Evolutionary conservation across 2,888 invertebrate genomes (phyloP).

Genomic region (Cerastoderma edule): DNA sequence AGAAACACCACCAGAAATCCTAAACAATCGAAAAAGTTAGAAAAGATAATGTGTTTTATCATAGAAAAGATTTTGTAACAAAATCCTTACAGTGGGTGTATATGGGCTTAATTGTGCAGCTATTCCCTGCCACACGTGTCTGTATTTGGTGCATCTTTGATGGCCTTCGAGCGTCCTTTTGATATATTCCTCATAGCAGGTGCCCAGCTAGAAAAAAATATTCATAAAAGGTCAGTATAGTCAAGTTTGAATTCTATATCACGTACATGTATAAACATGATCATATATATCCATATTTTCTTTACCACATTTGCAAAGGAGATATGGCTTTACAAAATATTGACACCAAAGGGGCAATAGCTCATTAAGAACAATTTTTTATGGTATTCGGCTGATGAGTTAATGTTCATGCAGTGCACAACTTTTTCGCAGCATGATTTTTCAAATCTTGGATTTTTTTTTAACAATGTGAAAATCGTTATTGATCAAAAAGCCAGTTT

Average conservation of each 20-base stretch:
- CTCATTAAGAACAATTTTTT: not conserved
- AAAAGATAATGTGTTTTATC: not conserved
- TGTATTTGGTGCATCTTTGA: not conserved
- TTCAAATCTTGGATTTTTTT: too few species aligned
- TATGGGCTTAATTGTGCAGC: not conserved
- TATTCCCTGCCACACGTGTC: conserved; percentile 9
- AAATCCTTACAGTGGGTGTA: conserved; percentile 2
- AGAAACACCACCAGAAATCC: not conserved
- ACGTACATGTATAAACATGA: not conserved
- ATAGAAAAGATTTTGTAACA: not conserved
- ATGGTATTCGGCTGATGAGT: not conserved
- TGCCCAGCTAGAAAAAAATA: conserved; percentile 62
- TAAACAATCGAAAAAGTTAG: not conserved
- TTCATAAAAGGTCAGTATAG: not conserved
- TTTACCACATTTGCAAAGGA: not conserved
- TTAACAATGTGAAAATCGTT: too few species aligned
- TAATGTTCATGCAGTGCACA: too few species aligned
- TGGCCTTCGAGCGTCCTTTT: conserved; percentile 17
- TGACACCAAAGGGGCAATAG: not conserved
- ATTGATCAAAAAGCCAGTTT: too few species aligned
- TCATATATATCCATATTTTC: not conserved
- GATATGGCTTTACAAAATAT: not conserved
- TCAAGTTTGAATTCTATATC: not conserved
- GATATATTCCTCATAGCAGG: conserved; percentile 67
- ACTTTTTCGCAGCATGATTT: too few species aligned